phyloP scores from a whole-genome alignment of 2,888 invertebrate genomes.

The Caenorhabditis imperialis region DNA sequence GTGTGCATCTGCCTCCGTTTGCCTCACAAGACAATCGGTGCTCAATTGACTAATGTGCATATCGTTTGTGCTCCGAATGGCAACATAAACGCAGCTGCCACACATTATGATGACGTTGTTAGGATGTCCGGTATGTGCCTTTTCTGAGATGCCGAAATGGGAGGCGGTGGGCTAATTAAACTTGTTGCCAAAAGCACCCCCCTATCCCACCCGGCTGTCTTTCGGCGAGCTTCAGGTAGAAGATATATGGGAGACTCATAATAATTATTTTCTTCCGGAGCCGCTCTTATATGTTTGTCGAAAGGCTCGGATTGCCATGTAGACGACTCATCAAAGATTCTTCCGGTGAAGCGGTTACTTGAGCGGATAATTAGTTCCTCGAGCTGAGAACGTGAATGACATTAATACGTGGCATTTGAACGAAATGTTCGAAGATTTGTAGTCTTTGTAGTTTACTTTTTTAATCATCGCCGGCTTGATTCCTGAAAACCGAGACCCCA shows the following conservation, averaged over 20 bases:
- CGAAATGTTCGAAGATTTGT: too few relatives aligned
- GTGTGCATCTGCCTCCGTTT: too few relatives aligned
- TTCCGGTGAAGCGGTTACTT: too few relatives aligned
- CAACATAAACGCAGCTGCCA: not conserved
- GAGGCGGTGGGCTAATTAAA: conserved; percentile 35
- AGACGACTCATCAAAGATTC: too few relatives aligned
- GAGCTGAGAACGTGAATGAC: too few relatives aligned
- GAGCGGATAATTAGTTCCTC: too few relatives aligned
- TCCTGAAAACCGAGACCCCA: too few relatives aligned
- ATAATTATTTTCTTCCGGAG: conserved; percentile 43
- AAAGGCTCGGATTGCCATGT: conserved; percentile 25
- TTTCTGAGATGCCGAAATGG: conserved; percentile 1
- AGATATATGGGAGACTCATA: conserved; percentile 38
- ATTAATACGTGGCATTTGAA: too few relatives aligned
- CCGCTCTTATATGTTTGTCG: conserved; percentile 25
- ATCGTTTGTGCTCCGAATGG: conserved; percentile 20
- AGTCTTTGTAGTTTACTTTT: too few relatives aligned
- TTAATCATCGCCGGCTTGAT: too few relatives aligned
- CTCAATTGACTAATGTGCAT: conserved; percentile 31
- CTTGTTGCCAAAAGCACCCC: conserved; percentile 41
- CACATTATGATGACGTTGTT: not conserved
- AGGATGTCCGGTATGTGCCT: not conserved
- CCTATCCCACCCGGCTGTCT: conserved; percentile 40
- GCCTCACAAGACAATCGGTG: too few relatives aligned
- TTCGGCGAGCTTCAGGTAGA: conserved; percentile 11